Conservation (phyloP, 2,113 vertebrate genomes). For the Xerus inauris region DNA sequence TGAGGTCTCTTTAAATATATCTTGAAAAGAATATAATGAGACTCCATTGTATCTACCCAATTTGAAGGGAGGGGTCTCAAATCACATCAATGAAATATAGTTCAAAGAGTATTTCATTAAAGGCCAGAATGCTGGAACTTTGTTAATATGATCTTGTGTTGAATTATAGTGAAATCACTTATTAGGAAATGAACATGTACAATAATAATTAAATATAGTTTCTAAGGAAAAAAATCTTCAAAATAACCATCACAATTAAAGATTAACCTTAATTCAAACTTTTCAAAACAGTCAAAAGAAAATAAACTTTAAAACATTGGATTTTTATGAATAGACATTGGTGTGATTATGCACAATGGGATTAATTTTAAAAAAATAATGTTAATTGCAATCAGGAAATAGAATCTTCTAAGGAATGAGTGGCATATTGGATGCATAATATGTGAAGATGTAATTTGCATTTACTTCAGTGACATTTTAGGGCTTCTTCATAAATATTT, state of each 20-base stretch:
- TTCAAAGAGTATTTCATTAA: slow-evolving; percentile 48
- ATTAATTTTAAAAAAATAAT: slow-evolving; percentile 67
- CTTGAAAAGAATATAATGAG: neutral
- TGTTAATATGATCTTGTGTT: slow-evolving; percentile 37
- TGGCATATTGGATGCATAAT: slow-evolving; percentile 50
- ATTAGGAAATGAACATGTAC: slow-evolving; percentile 45
- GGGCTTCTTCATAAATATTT: slow-evolving; percentile 74
- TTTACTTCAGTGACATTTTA: slow-evolving; percentile 75
- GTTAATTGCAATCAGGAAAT: slow-evolving; percentile 74
- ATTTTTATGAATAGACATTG: slow-evolving; percentile 65
- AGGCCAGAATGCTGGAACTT: slow-evolving; percentile 36
- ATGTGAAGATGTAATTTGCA: slow-evolving; percentile 51
- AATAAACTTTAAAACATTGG: slow-evolving; percentile 29
- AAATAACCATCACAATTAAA: slow-evolving; percentile 54
- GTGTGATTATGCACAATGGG: slow-evolving; percentile 54
- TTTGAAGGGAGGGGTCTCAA: neutral
- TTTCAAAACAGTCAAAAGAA: slow-evolving; percentile 54
- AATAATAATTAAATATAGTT: slow-evolving; percentile 54
- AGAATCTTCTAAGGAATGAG: slow-evolving; percentile 37
- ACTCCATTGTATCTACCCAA: slow-evolving; percentile 34
- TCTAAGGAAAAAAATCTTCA: slow-evolving; percentile 48
- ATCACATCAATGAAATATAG: slow-evolving; percentile 48
- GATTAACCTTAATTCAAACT: slow-evolving; percentile 40
- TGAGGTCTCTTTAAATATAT: slow-evolving; percentile 21
- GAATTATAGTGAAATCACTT: slow-evolving; percentile 66